phyloP scores from a whole-genome alignment of 2,888 invertebrate genomes.

The Marasmarcha lunaedactyla region DNA sequence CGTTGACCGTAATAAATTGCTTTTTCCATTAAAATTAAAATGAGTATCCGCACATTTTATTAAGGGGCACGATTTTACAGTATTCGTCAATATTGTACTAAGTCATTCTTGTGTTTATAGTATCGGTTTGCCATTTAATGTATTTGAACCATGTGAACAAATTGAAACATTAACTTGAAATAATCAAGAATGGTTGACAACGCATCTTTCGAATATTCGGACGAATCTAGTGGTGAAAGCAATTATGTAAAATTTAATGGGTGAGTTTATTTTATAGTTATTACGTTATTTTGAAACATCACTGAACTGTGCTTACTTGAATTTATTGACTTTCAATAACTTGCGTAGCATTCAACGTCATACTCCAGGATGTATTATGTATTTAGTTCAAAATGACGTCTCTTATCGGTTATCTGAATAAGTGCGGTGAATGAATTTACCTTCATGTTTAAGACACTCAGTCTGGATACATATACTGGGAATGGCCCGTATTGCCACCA shows the following conservation, averaged over 20 bases:
- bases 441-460: constrained; percentile 20
- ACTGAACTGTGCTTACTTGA: neutral
- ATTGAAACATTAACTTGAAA: neutral
- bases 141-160: constrained; percentile 3
- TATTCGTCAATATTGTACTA: too few species aligned
- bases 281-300: neutral
- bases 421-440: constrained; percentile 27
- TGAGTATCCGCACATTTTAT: too few species aligned
- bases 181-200: constrained; percentile 50
- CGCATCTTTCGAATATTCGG: constrained; percentile 54
- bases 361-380: constrained; percentile 52
- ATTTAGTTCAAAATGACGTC: constrained; percentile 26
- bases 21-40: too few species aligned
- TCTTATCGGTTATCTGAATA: constrained; percentile 23
- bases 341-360: constrained; percentile 46
- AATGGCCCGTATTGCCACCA: constrained; percentile 25
- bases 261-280: constrained; percentile 25
- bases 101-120: too few species aligned
- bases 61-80: too few species aligned
- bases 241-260: constrained; percentile 24
- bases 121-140: too few species aligned
- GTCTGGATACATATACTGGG: constrained; percentile 43
- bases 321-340: constrained; percentile 49
- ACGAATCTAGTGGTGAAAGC: constrained; percentile 49
- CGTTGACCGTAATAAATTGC: too few species aligned